Base-by-base conservation (phyloP, 37 sponge, comb jelly and placozoan genomes). In the Chondrilla cf. caribensis region DNA sequence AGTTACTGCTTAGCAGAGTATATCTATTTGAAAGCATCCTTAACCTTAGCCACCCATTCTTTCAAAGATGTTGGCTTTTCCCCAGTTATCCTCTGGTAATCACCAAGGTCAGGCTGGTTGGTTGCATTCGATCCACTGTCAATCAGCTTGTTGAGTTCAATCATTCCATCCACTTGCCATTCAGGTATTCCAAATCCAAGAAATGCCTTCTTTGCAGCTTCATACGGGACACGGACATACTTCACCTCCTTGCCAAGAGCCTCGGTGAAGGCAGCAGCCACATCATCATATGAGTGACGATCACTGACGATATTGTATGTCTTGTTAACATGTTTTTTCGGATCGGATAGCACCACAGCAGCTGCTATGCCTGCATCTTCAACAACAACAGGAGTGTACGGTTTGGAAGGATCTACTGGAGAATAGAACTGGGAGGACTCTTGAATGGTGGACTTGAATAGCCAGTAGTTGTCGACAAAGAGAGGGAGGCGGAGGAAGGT, bases 21-120 rank as follows among this genome's bases (percentile, higher is more conserved):
- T n/a, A 28, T 68, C 68, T 79, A 87, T 51, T 87, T 77, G 68
- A 87, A 87, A 31, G 67, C 78, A 9, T 18, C 57, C n/a, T 60
- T 70, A 18, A 72, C 55, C 36, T 76, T 40, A 24, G 65, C 37
- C 38, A 89, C 78, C 85, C 85, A 89, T 4, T 31, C 37, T 40
- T 84, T 84, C 11, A 89, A 43, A 21, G 26, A 43, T 36, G 85
- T 89, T 39, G 89, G 85, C 17, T 79, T 66, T 58, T 90, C 87
- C 24, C 81, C 77, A 5, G 91, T 90, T n/a, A 90, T 33, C 19
- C 43, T n/a, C 36, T 66, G 21, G 43, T 29, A 90, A 29, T 79
- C 77, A 65, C 54, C 8, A 18, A 79, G 8, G 58, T 78, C 81
- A 2, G 55, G 39, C 9, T 4, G 19, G 37, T 70, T 58, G 32